These are phyloP conservation scores for Episyrphus balteatus DNA, from an alignment of 1,140 invertebrate species.

Conservation along the genomic window DNA sequence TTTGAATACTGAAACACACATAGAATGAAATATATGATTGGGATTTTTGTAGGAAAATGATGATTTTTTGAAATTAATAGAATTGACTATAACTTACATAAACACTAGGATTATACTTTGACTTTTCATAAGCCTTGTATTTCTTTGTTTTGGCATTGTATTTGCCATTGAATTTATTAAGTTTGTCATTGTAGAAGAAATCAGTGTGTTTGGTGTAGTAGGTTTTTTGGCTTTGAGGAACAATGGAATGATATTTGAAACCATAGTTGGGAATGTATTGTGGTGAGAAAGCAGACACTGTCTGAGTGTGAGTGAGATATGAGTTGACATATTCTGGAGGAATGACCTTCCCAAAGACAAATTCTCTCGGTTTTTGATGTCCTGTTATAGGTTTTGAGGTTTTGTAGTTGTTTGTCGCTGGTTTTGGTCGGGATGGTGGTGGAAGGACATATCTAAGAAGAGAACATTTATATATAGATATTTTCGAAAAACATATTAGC, in stretches of 20 bases:
- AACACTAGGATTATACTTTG: constrained; percentile 30
- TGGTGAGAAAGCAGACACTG: constrained; percentile 19
- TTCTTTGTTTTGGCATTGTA: constrained; percentile 36
- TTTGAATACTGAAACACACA: too few relatives aligned
- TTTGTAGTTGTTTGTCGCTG: constrained; percentile 3
- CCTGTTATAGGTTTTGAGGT: background rate
- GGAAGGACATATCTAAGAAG: constrained; percentile 28
- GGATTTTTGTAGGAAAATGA: too few relatives aligned
- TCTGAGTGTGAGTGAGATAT: constrained; percentile 7
- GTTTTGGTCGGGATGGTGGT: constrained; percentile 29
- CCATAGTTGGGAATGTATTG: constrained; percentile 33
- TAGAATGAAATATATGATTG: too few relatives aligned
- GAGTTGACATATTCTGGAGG: background rate
- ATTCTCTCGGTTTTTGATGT: constrained; percentile 9
- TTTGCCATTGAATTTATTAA: constrained; percentile 31
- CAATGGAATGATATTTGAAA: constrained; percentile 29
- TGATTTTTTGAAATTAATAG: too few relatives aligned
- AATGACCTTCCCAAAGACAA: background rate
- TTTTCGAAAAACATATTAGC: background rate
- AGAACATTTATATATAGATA: background rate
- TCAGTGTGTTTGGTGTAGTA: constrained; percentile 1
- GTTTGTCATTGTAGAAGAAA: constrained; percentile 7
- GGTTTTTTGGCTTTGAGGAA: constrained; percentile 3
- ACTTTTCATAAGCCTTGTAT: constrained; percentile 36
- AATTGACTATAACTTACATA: constrained; percentile 22